Evolutionary conservation across 2,113 vertebrate genomes (phyloP), one percentile per base, ranked within the genome.

Genomic region (Numida meleagris): DNA sequence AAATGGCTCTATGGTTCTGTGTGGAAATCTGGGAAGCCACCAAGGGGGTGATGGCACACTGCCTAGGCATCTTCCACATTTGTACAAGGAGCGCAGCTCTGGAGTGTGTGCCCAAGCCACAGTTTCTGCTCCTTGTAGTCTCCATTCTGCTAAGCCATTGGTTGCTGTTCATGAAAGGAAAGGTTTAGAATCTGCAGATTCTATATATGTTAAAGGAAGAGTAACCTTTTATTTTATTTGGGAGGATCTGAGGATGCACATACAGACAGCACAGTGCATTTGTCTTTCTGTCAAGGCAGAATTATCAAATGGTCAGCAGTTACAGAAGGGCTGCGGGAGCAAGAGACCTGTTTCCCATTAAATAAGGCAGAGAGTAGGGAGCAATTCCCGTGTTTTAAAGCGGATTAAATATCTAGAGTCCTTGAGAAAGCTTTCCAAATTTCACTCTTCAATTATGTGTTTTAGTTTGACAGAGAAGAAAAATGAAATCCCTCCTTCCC

Each of bases 301-400:
- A 34, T 88, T 83, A 63, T 25, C 72, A 58, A 23, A 23, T 5
- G 61, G 51, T 42, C 83, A 77, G 6, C 62, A 34, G 46, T 33
- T 81, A 55, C 83, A 72, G 73, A 61, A n/a, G 1, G 46, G 25
- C 92, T 88, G 57, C 27, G 53, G 80, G 76, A 61, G 63, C 0
- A 4, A 51, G 63, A 80, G 48, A 83, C 73, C 73, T 75, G 73
- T n/a, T 94, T 90, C 48, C 61, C 67, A 65, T 93, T 92, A 93
- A 75, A 92, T 36, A 25, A 48, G 81, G 34, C 90, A 82, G 48
- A 57, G 68, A 82, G 77, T 2, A 7, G 62, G 40, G 43, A 79
- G 31, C 29, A 70, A 66, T 66, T 68, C 48, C 70, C 24, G 43
- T 18, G 31, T 63, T 92, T 89, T 90, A 89, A 79, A 92, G 61